phyloP scores from a whole-genome alignment of 2,888 invertebrate species.

The Atrina japonica region DNA sequence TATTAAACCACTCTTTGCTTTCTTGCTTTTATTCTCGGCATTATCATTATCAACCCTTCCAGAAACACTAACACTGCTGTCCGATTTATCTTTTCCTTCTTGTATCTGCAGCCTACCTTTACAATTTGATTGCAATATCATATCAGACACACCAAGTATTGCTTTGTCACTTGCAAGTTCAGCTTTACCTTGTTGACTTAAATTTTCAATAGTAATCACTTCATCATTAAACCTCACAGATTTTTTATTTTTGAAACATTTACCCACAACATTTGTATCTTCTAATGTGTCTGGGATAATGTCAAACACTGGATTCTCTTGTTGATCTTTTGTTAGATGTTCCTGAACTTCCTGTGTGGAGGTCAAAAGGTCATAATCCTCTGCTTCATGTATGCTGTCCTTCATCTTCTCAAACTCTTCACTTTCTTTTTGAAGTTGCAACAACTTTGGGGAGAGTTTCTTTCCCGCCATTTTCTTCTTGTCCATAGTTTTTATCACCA shows the following conservation, averaged over 20 bases:
- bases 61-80: neutral
- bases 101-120: neutral
- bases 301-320: neutral
- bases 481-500: slow-evolving; percentile 28
- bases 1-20: no score
- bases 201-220: slow-evolving; percentile 1
- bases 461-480: slow-evolving; percentile 8
- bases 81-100: neutral
- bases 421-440: slow-evolving; percentile 2
- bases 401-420: slow-evolving; percentile 56
- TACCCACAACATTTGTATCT: neutral
- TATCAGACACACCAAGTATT: no score
- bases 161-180: no score
- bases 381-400: slow-evolving; percentile 67
- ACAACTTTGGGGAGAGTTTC: slow-evolving; percentile 1
- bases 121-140: neutral
- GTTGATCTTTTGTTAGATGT: slow-evolving; percentile 13
- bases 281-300: neutral
- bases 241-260: slow-evolving; percentile 10
- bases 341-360: slow-evolving; percentile 69
- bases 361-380: slow-evolving; percentile 72
- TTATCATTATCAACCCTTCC: neutral
- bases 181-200: neutral
- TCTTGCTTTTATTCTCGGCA: neutral
- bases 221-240: neutral